Conservation (phyloP, 2,888 invertebrate species). For the Aphidoletes aphidimyza region DNA sequence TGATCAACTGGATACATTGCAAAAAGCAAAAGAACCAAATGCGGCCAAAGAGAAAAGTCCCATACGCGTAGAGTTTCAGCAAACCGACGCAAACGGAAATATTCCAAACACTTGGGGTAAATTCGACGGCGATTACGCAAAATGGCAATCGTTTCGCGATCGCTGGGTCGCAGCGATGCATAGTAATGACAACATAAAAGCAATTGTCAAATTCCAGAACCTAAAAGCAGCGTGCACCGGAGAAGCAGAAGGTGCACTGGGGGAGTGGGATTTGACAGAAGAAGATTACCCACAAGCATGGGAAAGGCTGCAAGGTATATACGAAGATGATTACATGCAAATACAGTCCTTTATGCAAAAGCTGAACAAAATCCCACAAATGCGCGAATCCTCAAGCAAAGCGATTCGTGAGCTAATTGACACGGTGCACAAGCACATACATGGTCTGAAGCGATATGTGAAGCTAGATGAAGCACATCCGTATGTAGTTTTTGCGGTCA, state of each 20-base stretch:
- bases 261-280: slow-evolving; percentile 1
- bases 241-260: not conserved
- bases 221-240: not conserved
- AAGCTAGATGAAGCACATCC: not conserved
- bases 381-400: not conserved
- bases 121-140: not conserved
- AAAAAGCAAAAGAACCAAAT: not conserved
- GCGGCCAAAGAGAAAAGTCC: not conserved
- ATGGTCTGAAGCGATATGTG: not conserved
- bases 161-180: not conserved
- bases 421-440: not conserved
- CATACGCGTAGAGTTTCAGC: not conserved
- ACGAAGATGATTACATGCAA: slow-evolving; percentile 1
- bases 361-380: not conserved
- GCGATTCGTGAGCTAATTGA: not conserved
- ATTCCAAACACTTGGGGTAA: slow-evolving; percentile 18
- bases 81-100: not conserved
- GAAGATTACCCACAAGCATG: slow-evolving; percentile 6
- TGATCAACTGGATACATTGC: not conserved
- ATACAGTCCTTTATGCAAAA: not conserved
- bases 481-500: not conserved
- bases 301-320: not conserved
- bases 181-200: not conserved
- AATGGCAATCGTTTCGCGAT: not conserved
- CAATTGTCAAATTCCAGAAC: not conserved